Conservation (phyloP, 2,113 vertebrate species). For the Haemorhous mexicanus region DNA sequence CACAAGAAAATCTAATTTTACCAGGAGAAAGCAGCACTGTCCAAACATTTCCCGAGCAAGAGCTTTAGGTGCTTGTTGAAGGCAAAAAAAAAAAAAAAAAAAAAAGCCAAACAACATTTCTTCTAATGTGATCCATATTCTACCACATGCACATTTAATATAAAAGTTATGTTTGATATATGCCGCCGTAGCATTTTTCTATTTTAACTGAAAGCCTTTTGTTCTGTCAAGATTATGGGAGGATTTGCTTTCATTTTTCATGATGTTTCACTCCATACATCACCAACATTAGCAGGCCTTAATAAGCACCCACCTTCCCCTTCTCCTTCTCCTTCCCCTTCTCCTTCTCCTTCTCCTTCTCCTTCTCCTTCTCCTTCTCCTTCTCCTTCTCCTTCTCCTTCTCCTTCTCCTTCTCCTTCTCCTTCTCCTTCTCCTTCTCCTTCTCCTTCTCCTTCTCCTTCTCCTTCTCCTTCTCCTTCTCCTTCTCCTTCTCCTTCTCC, state of each 20-base stretch:
- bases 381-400: neutral
- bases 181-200: constrained; percentile 57
- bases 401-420: neutral
- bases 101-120: constrained; percentile 13
- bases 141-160: constrained; percentile 69
- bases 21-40: neutral
- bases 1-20: constrained; percentile 21
- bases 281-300: constrained; percentile 58
- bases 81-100: neutral
- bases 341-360: too few relatives aligned
- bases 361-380: too few relatives aligned
- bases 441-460: neutral
- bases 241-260: constrained; percentile 73
- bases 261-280: constrained; percentile 73
- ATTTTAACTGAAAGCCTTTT: constrained; percentile 75
- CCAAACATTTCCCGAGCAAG: constrained; percentile 19
- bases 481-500: too few relatives aligned
- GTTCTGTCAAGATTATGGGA: constrained; percentile 72
- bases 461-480: too few relatives aligned
- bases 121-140: constrained; percentile 73
- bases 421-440: neutral
- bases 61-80: constrained; percentile 38
- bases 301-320: constrained; percentile 33
- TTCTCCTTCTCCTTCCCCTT: neutral
- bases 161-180: constrained; percentile 73